A percentile compares a stretch with the other conserved stretches of the same genome.
These are phyloP conservation scores for Dichetophora obliterata DNA, from an alignment of 2,888 invertebrate genomes.

Conservation along the genomic window DNA sequence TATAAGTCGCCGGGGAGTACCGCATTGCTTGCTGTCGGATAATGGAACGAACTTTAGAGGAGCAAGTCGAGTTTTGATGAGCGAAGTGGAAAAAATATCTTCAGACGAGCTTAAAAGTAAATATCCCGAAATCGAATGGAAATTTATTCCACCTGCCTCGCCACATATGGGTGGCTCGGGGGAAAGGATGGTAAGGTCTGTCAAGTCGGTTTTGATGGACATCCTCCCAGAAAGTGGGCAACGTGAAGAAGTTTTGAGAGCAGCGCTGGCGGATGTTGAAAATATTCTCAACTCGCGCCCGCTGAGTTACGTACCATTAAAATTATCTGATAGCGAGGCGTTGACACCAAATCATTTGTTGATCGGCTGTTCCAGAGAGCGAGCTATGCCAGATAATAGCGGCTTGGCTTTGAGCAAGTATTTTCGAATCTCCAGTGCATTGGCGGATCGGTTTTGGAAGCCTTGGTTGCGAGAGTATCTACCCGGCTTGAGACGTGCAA, in stretches of 20 bases:
- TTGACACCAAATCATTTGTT: slow-evolving; percentile 29
- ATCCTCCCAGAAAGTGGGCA: background rate
- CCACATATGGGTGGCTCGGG: slow-evolving; percentile 34
- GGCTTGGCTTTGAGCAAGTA: slow-evolving; percentile 41
- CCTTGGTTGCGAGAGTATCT: slow-evolving; percentile 40
- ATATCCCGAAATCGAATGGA: slow-evolving; percentile 6
- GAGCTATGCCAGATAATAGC: slow-evolving; percentile 24
- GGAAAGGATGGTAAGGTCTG: slow-evolving; percentile 38
- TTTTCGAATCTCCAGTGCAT: slow-evolving; percentile 32
- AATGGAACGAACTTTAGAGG: slow-evolving; percentile 48
- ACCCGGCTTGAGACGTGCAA: slow-evolving; percentile 31
- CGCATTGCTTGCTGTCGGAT: slow-evolving; percentile 39
- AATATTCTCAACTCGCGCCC: no score
- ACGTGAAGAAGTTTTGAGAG: background rate
- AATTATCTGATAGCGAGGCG: slow-evolving; percentile 18
- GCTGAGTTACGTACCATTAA: background rate
- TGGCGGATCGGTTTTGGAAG: slow-evolving; percentile 41
- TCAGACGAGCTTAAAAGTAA: background rate
- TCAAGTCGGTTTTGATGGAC: background rate
- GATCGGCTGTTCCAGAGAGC: slow-evolving; percentile 17
- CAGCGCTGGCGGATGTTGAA: no score
- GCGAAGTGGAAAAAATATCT: slow-evolving; percentile 20
- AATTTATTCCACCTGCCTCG: slow-evolving; percentile 36
- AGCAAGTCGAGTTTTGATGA: slow-evolving; percentile 20
- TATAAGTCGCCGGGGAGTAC: slow-evolving; percentile 36